These are phyloP conservation scores for Aleadryas rufinucha DNA, from an alignment of 2,113 vertebrate species.

Conservation along the genomic window DNA sequence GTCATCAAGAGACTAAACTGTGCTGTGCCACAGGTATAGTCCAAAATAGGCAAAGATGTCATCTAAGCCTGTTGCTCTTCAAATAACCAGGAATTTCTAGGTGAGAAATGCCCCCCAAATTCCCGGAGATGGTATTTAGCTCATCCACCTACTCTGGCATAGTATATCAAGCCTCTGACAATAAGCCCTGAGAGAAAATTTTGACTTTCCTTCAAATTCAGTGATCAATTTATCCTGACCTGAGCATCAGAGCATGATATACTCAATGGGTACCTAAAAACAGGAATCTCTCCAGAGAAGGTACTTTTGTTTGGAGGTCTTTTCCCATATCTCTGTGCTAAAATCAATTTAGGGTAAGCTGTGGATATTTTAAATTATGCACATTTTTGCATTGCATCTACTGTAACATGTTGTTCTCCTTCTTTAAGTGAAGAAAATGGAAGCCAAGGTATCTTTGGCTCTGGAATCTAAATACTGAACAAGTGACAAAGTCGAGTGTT, in stretches of 20 bases:
- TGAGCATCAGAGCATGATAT: not conserved
- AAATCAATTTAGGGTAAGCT: not conserved
- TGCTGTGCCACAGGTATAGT: not conserved
- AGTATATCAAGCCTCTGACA: not conserved
- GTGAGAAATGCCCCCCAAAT: not conserved
- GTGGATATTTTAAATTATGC: not conserved
- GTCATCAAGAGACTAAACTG: not conserved
- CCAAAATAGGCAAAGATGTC: slow-evolving; percentile 8
- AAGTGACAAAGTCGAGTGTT: not conserved
- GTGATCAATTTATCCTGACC: not conserved
- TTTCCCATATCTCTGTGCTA: not conserved
- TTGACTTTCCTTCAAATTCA: not conserved
- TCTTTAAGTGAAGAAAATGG: not conserved
- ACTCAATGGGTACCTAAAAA: not conserved
- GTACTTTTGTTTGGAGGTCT: not conserved
- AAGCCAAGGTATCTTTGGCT: not conserved
- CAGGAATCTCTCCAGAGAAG: not conserved
- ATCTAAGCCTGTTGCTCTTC: not conserved
- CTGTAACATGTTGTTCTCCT: not conserved
- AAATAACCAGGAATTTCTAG: not conserved
- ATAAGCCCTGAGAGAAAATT: not conserved
- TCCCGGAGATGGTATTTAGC: not conserved
- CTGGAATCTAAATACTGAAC: not conserved
- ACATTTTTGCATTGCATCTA: not conserved
- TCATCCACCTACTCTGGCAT: not conserved